Base-by-base conservation (phyloP, 2,888 invertebrate species). In the Gymnocheta viridis region DNA sequence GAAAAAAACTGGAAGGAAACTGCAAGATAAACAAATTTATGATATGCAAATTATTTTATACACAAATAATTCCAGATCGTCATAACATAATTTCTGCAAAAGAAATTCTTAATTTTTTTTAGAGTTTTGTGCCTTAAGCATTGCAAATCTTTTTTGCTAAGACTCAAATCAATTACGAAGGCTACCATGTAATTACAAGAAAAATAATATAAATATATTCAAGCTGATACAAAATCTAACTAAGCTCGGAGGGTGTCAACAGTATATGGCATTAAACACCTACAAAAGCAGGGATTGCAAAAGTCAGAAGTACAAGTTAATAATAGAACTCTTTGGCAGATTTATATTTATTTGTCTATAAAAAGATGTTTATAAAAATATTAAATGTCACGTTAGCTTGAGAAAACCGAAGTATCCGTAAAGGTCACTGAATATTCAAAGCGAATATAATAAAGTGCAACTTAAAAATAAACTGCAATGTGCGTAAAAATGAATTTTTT, bases 311-410 rank as follows among this genome's bases (percentile, higher is more conserved):
- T 29, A 64, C n/a, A 32, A 44, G n/a, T 24, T 66, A 58, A 38
- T 49, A 62, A 69, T 41, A 32, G 22, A 66, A 22, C n/a, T 51
- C 14, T 44, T 66, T 35, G 41, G 69, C 24, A 69, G 19, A 10
- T 74, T 74, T 27, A 7, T 9, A n/a, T 69, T 1, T 10, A 51
- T 22, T n/a, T 32, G 27, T 3, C 4, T 64, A 14, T 32, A 66
- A 44, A 9, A 60, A 47, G 0, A 35, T 56, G 56, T 54, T 29
- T 9, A 6, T 29, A 73, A 72, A 44, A 54, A 44, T 66, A 54
- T 67, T 72, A 67, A 83, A 77, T 80, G 76, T 80, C 83, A 77
- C 80, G 80, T 72, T 54, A 83, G 80, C 77, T 83, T 24, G 19
- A 29, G n/a, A 64, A 58, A 70, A 64, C 35, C n/a, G 4, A 54